phyloP scores from a whole-genome alignment of 1,140 invertebrate species.

The Zeugodacus cucurbitae region DNA sequence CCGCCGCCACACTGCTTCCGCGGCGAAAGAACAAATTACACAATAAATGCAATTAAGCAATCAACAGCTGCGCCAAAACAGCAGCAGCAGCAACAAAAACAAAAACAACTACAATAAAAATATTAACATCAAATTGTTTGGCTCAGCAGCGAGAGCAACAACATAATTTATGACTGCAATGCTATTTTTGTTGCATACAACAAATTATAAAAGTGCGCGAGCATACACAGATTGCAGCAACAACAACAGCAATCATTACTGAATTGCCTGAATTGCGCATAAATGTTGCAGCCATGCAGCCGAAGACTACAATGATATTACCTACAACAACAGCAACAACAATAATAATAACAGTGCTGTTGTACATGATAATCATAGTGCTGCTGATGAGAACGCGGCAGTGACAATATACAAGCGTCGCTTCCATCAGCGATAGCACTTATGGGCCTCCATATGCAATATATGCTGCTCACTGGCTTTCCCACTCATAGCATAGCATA shows the following conservation, averaged over 20 bases:
- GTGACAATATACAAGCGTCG: not conserved
- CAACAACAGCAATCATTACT: not conserved
- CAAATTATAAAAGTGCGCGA: not conserved
- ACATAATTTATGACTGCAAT: not conserved
- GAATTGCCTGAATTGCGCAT: not conserved
- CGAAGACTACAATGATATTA: not conserved
- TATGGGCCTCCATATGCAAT: not conserved
- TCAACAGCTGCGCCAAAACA: not conserved
- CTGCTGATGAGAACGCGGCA: not conserved
- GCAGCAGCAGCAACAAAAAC: not conserved
- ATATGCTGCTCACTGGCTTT: not conserved
- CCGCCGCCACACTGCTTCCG: not conserved
- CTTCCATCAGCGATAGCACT: not conserved
- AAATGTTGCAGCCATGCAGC: not conserved
- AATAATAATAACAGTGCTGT: not conserved
- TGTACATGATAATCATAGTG: not conserved
- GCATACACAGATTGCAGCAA: not conserved
- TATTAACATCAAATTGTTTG: not conserved
- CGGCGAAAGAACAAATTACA: constrained; percentile 29
- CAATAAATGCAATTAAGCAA: constrained; percentile 37
- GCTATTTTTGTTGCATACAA: constrained; percentile 11
- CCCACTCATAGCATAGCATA: not conserved
- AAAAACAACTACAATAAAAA: not conserved
- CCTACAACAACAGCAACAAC: not conserved
- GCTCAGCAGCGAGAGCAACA: not conserved